Conservation (phyloP, 1,140 invertebrate species). For the Euura saliciscinereae region DNA sequence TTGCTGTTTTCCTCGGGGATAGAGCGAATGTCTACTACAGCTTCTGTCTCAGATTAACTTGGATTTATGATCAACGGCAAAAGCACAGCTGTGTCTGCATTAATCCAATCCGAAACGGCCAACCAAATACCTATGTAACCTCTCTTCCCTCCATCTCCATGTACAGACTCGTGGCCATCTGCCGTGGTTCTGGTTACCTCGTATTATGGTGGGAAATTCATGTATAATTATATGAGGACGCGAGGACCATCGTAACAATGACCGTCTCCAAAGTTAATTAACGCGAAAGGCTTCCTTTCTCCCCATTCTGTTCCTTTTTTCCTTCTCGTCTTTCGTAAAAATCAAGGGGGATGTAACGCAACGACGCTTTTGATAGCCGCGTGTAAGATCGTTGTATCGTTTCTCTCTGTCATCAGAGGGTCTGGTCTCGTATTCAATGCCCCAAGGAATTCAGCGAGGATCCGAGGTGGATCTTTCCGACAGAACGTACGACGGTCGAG, state of each 20-base stretch:
- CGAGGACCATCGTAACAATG: background rate
- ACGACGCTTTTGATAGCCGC: conserved; percentile 13
- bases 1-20: background rate
- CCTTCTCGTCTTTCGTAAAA: no score
- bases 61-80: conserved; percentile 42
- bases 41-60: conserved; percentile 38
- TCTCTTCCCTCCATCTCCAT: background rate
- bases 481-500: conserved; percentile 79
- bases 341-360: background rate
- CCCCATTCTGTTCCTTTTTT: background rate
- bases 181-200: background rate
- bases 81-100: conserved; percentile 45
- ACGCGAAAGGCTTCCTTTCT: background rate
- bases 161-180: background rate
- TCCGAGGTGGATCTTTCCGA: conserved; percentile 77
- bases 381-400: conserved; percentile 23
- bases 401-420: conserved; percentile 67
- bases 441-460: conserved; percentile 75
- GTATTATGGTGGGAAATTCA: background rate
- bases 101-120: conserved; percentile 44
- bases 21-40: background rate
- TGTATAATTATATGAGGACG: no score
- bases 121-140: conserved; percentile 25
- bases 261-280: background rate
- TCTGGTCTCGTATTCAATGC: conserved; percentile 79